Base-by-base conservation (phyloP, 2,113 vertebrate genomes). In the Eulemur rufifrons region DNA sequence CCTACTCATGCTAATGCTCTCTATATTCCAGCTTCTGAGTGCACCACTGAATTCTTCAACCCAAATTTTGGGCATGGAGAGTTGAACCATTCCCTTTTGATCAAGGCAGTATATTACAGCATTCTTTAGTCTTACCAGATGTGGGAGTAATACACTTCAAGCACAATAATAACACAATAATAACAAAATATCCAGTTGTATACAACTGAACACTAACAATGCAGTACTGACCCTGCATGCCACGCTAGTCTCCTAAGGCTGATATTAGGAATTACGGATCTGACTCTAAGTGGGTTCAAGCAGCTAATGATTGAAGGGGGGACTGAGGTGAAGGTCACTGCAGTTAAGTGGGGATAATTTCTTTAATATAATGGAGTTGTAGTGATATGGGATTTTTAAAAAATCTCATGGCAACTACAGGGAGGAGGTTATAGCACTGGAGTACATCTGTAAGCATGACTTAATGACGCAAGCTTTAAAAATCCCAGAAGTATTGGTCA, bases 381-480 rank as follows among this genome's bases (percentile, higher is more conserved):
- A 76, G 25, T 91, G 37, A 39, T 64, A 39, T 37, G 5, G 29
- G n/a, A 9, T 78, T 90, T 92, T 78, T 5, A 32, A 73, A 95
- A 73, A 61, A 39, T 82, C 6, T 54, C 81, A 68, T 86, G 61
- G 45, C 86, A 96, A 76, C 14, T 74, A 25, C 59, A 7, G 15
- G 68, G 32, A 80, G 59, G 25, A 5, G 5, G 12, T 69, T 61
- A 74, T n/a, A 42, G 18, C 4, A 61, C 27, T 39, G 5, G 27
- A 69, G 11, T 12, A 76, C 23, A 50, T 84, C 34, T 85, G 27
- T 47, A 50, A 59, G 6, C 56, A 34, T 71, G 52, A 86, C 27
- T 50, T 88, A 63, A 84, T 68, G 34, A 52, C 42, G 5, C 21
- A 96, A 39, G n/a, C 82, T 96, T 95, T 74, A 52, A 66, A 82